These are phyloP conservation scores for Idaea aversata DNA, from an alignment of 2,888 invertebrate species.

Conservation along the genomic window DNA sequence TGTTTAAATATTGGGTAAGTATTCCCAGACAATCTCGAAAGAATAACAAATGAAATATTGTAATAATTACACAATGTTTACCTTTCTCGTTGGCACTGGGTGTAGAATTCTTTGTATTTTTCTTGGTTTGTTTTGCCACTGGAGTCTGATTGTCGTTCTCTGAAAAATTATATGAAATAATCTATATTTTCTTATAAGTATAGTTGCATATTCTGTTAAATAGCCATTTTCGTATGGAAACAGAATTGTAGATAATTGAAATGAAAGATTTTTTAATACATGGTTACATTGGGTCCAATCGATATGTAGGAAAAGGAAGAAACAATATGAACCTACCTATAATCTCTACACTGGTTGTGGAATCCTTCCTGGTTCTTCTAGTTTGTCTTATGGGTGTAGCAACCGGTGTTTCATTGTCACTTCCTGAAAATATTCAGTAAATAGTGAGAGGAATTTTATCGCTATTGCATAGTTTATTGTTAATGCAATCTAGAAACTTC, in stretches of 20 bases:
- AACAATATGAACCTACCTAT: slow-evolving; percentile 42
- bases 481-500: neutral
- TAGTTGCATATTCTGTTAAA: neutral
- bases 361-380: slow-evolving; percentile 61
- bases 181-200: neutral
- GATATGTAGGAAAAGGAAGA: neutral
- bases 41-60: neutral
- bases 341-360: slow-evolving; percentile 60
- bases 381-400: slow-evolving; percentile 53
- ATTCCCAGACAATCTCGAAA: neutral
- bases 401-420: slow-evolving; percentile 58
- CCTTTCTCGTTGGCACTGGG: neutral
- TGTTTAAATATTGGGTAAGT: neutral
- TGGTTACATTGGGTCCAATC: neutral
- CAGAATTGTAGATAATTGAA: too few species aligned
- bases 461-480: neutral
- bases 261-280: neutral
- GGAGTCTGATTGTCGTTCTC: slow-evolving; percentile 65
- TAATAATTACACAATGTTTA: neutral
- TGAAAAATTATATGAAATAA: slow-evolving; percentile 33
- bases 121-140: slow-evolving; percentile 41
- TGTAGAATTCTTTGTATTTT: slow-evolving; percentile 47
- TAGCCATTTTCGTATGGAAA: too few species aligned
- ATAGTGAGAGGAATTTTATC: neutral
- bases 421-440: slow-evolving; percentile 48